Conservation (phyloP, 2,797 vertebrate species). For the Merluccius polli region DNA sequence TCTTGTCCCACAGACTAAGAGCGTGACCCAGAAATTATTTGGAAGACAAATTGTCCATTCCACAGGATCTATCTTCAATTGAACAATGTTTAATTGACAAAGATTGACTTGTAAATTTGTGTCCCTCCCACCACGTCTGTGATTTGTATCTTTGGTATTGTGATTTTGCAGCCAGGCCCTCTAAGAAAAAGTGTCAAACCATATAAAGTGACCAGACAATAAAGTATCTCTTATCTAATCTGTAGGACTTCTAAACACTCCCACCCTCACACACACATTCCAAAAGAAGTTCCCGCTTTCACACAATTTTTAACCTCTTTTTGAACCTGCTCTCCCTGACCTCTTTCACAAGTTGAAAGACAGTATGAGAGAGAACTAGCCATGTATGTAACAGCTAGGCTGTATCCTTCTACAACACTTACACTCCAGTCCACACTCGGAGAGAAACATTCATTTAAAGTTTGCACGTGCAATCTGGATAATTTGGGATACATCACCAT, state of each 20-base stretch:
- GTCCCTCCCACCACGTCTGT: neutral
- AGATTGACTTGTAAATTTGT: neutral
- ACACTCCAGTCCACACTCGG: too few relatives aligned
- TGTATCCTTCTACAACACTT: too few relatives aligned
- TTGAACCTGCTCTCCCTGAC: conserved; percentile 23
- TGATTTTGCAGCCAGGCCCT: neutral
- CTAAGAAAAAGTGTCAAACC: neutral
- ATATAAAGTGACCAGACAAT: neutral
- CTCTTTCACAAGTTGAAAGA: conserved; percentile 2
- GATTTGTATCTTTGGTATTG: neutral
- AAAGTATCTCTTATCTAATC: neutral
- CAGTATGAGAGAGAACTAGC: neutral
- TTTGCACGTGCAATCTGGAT: neutral
- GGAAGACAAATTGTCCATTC: neutral
- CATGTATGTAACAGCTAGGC: neutral
- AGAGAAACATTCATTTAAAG: too few relatives aligned
- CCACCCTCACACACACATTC: neutral
- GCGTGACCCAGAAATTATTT: neutral
- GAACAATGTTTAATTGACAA: neutral
- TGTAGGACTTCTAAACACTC: neutral
- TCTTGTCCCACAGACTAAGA: neutral
- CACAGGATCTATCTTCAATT: neutral
- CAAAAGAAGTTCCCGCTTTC: neutral
- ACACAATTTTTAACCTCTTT: conserved; percentile 41
- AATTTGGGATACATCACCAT: neutral